A percentile compares a stretch with the other conserved stretches of the same genome.
Conservation (phyloP, 2,113 vertebrate genomes). For the Seriola rivoliana region DNA sequence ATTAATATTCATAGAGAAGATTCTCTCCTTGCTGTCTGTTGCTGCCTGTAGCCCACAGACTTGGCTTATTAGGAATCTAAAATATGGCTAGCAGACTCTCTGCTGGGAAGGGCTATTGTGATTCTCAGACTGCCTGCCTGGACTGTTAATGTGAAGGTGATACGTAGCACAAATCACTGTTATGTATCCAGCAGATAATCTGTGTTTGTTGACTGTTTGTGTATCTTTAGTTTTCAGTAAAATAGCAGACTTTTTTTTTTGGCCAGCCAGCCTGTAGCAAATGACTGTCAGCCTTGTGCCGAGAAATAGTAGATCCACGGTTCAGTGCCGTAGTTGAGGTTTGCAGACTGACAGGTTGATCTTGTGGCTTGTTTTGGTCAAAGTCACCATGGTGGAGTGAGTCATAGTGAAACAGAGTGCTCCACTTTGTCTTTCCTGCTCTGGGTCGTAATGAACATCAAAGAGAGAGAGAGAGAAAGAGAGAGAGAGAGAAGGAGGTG, state of each 20-base stretch:
- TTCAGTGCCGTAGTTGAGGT: slow-evolving; percentile 15
- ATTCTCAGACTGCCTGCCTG: slow-evolving; percentile 38
- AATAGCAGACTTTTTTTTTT: background rate
- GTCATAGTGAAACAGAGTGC: slow-evolving; percentile 51
- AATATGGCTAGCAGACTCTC: slow-evolving; percentile 64
- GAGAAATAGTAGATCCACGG: background rate
- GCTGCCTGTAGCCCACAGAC: slow-evolving; percentile 72
- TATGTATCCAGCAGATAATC: background rate
- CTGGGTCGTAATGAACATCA: slow-evolving; percentile 32
- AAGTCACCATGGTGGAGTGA: slow-evolving; percentile 34
- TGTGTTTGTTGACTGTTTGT: background rate
- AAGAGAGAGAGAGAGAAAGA: slow-evolving; percentile 16
- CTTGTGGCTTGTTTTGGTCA: slow-evolving; percentile 62
- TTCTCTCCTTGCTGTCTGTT: slow-evolving; percentile 77
- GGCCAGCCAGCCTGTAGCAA: background rate
- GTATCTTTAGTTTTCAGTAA: background rate
- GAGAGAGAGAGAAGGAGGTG: slow-evolving; percentile 43
- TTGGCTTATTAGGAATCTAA: slow-evolving; percentile 66
- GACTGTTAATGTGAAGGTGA: slow-evolving; percentile 24
- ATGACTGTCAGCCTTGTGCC: background rate
- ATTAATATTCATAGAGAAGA: slow-evolving; percentile 87
- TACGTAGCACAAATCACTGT: background rate
- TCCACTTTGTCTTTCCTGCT: slow-evolving; percentile 57
- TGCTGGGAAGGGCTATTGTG: slow-evolving; percentile 67
- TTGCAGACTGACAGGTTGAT: slow-evolving; percentile 21